phyloP scores from a whole-genome alignment of 2,888 invertebrate species.

The Schizaphis graminum region DNA sequence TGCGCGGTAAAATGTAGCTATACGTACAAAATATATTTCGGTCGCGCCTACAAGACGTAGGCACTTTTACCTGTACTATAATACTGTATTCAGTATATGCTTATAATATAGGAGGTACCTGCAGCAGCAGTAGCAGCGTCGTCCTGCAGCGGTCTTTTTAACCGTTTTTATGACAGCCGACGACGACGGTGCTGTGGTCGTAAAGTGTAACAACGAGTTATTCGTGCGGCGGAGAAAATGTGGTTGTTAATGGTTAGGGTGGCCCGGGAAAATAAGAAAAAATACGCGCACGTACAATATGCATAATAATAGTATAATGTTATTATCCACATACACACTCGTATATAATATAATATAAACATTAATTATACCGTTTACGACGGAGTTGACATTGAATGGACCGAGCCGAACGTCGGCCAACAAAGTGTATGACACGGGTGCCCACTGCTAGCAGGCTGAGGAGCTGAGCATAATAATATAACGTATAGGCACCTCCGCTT shows the following conservation, averaged over 20 bases:
- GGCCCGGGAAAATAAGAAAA: background rate
- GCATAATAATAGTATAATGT: slow-evolving; percentile 9
- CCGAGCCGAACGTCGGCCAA: slow-evolving; percentile 12
- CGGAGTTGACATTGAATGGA: slow-evolving; percentile 54
- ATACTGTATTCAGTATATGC: background rate
- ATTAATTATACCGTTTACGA: slow-evolving; percentile 54
- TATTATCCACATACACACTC: slow-evolving; percentile 21
- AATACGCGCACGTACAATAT: background rate
- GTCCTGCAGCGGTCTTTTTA: background rate
- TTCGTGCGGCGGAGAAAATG: slow-evolving; percentile 21
- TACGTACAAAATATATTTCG: background rate
- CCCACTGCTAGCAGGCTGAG: background rate
- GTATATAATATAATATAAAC: background rate
- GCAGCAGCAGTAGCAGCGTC: background rate
- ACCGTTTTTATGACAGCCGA: slow-evolving; percentile 37
- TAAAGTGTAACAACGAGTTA: slow-evolving; percentile 48
- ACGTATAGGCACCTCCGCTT: background rate
- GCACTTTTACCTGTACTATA: background rate
- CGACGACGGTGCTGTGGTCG: background rate
- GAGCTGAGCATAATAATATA: background rate
- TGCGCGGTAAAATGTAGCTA: background rate
- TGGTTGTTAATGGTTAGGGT: background rate
- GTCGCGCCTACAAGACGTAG: background rate
- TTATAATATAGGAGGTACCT: background rate
- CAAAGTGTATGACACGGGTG: slow-evolving; percentile 7